These are phyloP conservation scores for Papilio machaon DNA, from an alignment of 1,140 invertebrate genomes.

Conservation along the genomic window DNA sequence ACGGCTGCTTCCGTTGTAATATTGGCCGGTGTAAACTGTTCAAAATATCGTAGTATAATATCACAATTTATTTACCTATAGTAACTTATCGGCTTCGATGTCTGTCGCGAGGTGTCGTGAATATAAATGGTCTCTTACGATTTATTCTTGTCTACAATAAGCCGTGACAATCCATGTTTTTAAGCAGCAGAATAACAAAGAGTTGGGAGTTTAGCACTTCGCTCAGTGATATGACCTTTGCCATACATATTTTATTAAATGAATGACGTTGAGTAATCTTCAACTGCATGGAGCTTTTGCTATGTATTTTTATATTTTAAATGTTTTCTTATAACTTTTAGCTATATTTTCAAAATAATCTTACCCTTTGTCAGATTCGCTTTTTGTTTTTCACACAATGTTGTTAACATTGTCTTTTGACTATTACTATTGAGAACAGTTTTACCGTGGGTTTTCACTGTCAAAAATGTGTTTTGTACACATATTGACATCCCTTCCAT, in stretches of 20 bases:
- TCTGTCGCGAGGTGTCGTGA: slow-evolving; percentile 3
- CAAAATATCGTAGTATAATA: slow-evolving; percentile 18
- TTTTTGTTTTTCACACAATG: no score
- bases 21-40: slow-evolving; percentile 3
- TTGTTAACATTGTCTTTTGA: no score
- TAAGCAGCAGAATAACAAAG: slow-evolving; percentile 16
- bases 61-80: slow-evolving; percentile 19
- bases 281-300: neutral
- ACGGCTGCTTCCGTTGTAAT: slow-evolving; percentile 5
- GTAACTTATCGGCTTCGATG: neutral
- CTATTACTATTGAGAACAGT: no score
- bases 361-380: no score
- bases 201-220: neutral
- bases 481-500: no score
- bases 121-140: neutral
- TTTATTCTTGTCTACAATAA: slow-evolving; percentile 19
- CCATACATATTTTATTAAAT: slow-evolving; percentile 26
- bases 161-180: slow-evolving; percentile 10
- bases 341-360: no score
- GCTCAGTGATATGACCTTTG: neutral
- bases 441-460: no score
- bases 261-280: neutral
- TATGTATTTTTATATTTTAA: neutral
- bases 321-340: neutral
- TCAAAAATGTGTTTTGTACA: no score